These are phyloP conservation scores for Paramacrobiotus metropolitanus DNA, from an alignment of 1,140 invertebrate genomes.

Conservation along the genomic window DNA sequence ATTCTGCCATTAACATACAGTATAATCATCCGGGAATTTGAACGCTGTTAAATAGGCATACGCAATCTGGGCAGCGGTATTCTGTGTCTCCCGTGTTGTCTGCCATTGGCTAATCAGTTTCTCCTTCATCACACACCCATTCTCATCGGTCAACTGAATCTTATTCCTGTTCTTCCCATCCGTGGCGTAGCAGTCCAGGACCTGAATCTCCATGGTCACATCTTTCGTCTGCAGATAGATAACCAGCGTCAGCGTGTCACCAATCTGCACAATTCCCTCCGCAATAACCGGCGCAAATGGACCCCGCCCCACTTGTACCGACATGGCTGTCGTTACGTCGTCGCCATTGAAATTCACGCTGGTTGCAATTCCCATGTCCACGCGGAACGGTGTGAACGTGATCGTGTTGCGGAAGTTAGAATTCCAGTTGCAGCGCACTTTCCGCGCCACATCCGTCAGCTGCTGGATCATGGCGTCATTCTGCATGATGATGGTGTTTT, in stretches of 20 bases:
- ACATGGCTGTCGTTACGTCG: neutral
- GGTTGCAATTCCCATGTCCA: conserved; percentile 53
- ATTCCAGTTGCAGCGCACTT: conserved; percentile 55
- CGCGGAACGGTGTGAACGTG: conserved; percentile 38
- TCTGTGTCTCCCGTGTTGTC: conserved; percentile 44
- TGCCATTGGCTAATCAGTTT: conserved; percentile 58
- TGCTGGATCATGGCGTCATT: conserved; percentile 33
- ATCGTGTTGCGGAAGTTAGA: conserved; percentile 47
- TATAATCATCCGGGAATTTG: conserved; percentile 1
- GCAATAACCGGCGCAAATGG: conserved; percentile 43
- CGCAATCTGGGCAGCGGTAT: conserved; percentile 44
- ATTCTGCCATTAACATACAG: no score
- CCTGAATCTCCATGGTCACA: conserved; percentile 49
- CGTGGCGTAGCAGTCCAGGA: conserved; percentile 44
- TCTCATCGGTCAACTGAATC: conserved; percentile 39
- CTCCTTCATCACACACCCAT: conserved; percentile 50
- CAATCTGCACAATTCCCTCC: conserved; percentile 52
- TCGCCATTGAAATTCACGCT: conserved; percentile 43
- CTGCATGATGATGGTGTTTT: conserved; percentile 50
- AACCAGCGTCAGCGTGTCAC: conserved; percentile 54
- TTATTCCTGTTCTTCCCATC: conserved; percentile 36
- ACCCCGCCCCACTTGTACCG: conserved; percentile 38
- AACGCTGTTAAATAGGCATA: conserved; percentile 38
- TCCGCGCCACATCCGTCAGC: conserved; percentile 50
- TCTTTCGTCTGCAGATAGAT: conserved; percentile 41